Evolutionary conservation across 2,113 vertebrate species (phyloP).

Genomic region (Puffinus mauretanicus): DNA sequence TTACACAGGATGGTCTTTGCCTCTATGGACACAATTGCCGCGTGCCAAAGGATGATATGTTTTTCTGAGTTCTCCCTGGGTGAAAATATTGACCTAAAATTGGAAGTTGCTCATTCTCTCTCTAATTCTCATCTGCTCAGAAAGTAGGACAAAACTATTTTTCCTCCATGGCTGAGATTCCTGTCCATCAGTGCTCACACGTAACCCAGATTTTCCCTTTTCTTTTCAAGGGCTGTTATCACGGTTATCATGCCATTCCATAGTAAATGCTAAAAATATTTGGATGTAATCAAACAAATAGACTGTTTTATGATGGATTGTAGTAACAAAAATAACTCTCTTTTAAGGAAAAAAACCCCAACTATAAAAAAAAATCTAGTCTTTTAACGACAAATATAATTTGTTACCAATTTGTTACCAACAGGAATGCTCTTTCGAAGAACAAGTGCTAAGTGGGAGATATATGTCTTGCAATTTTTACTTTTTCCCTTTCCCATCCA

Average conservation of each 20-base stretch:
- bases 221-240: constrained; percentile 48
- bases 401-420: neutral
- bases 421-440: neutral
- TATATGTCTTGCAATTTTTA: neutral
- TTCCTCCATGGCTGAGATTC: constrained; percentile 57
- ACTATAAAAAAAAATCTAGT: neutral
- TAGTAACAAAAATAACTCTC: neutral
- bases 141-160: constrained; percentile 67
- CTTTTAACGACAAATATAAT: neutral
- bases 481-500: neutral
- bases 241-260: constrained; percentile 16
- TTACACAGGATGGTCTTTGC: neutral
- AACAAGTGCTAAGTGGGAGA: neutral
- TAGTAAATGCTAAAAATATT: neutral
- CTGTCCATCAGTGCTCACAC: constrained; percentile 54
- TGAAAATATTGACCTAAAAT: constrained; percentile 64
- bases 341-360: neutral
- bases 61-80: constrained; percentile 21
- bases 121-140: constrained; percentile 42
- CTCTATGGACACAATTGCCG: neutral
- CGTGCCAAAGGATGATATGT: neutral
- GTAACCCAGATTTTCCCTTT: constrained; percentile 63
- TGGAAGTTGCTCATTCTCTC: neutral
- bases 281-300: constrained; percentile 30
- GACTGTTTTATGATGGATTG: neutral